Evolutionary conservation across 1,140 invertebrate species (phyloP), one percentile per base, ranked within the genome.

Genomic region (Listronotus bonariensis): DNA sequence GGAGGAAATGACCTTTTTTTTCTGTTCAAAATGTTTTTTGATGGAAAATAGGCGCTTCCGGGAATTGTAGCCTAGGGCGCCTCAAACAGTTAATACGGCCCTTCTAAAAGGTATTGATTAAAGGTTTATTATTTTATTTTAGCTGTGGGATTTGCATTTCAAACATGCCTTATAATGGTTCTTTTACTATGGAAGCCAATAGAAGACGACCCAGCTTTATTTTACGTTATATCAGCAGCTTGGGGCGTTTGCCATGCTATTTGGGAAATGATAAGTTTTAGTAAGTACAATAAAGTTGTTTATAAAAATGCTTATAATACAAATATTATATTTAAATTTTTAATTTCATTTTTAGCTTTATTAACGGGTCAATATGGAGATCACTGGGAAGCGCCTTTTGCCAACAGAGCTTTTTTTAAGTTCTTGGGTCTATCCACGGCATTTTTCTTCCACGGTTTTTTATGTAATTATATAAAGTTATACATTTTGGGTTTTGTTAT

Each of bases 211-310:
- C 75, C 87, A 67, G 83, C 87, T 8, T 76, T 90, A 18, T 87
- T 89, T 17, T 87, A 88, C 14, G 86, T 89, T 6, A 88, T 88
- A 59, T 86, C 87, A 2, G 87, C 88, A 0, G 86, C 87, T 1
- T 90, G 88, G 88, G 88, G 88, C n/a, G 87, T 89, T 8, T 89
- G 88, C 71, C 87, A 88, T 45, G 86, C 87, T 9, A 84, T 89
- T 32, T 90, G 88, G 88, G 88, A 90, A 69, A 86, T 87, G 31
- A 76, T 90, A n/a, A 75, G 70, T 67, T 78, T 77, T 61, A 76
- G 77, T 79, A 73, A 75, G 77, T 70, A 48, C 36, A 32, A 9
- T 10, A 26, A 3, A 26, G 5, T 26, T 26, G 1, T 26, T 26
- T 26, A 26, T 26, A 1, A 26, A 26, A 26, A 26, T 26, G 5